Conservation (phyloP, 2,888 invertebrate species). For the Tipula helvola region DNA sequence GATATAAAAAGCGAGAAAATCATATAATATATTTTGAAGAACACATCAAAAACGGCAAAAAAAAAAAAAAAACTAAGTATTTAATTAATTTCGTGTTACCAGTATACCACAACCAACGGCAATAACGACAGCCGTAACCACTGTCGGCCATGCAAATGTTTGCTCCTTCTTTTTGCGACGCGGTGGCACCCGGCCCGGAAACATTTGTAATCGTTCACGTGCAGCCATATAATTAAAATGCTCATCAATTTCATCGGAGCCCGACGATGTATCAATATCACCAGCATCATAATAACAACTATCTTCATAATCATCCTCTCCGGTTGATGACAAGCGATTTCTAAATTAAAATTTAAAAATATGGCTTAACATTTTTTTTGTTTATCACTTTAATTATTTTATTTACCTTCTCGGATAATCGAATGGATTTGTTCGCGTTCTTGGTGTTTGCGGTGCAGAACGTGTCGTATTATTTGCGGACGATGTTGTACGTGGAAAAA, state of each 20-base stretch:
- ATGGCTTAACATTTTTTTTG: neutral
- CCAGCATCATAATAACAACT: conserved; percentile 21
- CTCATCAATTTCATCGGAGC: conserved; percentile 33
- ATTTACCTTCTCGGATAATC: conserved; percentile 34
- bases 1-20: conserved; percentile 6
- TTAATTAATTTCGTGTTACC: conserved; percentile 26
- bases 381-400: neutral
- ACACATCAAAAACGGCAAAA: neutral
- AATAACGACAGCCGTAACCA: conserved; percentile 34
- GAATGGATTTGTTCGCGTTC: conserved; percentile 28
- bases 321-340: conserved; percentile 30
- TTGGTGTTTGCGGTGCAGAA: conserved; percentile 25
- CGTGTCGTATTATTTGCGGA: conserved; percentile 25
- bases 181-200: conserved; percentile 35
- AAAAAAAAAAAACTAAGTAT: neutral
- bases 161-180: conserved; percentile 32
- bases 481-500: conserved; percentile 28
- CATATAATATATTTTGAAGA: neutral
- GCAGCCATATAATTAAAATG: conserved; percentile 34
- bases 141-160: conserved; percentile 35
- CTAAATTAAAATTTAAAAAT: neutral
- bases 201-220: conserved; percentile 35
- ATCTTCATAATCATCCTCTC: conserved; percentile 32
- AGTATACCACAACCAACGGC: conserved; percentile 36
- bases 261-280: conserved; percentile 32